Evolutionary conservation across 2,113 vertebrate species (phyloP), one percentile per base, ranked within the genome.

Genomic region (Fukomys damarensis): DNA sequence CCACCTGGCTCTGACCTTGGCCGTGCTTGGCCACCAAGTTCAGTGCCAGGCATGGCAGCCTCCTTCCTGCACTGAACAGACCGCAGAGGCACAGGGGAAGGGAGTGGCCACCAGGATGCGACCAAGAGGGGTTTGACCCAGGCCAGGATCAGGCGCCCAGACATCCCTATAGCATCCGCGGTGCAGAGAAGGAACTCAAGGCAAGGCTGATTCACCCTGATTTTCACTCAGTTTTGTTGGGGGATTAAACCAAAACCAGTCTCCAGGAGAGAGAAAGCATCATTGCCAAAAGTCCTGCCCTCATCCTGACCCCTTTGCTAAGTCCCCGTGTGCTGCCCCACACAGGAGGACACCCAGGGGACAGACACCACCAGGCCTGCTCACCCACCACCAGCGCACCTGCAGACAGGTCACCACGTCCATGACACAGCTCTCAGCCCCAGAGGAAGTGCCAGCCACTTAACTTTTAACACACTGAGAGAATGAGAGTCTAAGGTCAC

Each of bases 291-390:
- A 17, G 20, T 24, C 9, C 54, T 17, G 41, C 19, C 32, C 20
- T n/a, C 30, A 2, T 14, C 66, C 77, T 30, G 76, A 76, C 35
- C 9, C 19, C 32, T 3, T 6, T 4, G 14, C 74, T 56, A 11
- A 41, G 16, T 24, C 35, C 7, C n/a, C 5, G 4, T 19, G 43
- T 19, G 0, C 7, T 19, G 72, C 7, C 72, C 54, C 2, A 2
- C 24, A 32, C 76, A 63, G 66, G 4, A 6, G 5, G 11, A 61
- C 4, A 0, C 46, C 5, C 3, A 35, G 7, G 46, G 2, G 17
- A 68, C 65, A 19, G 8, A 8, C 56, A 7, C 56, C 38, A 9
- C 3, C 10, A 7, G 26, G 49, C 35, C n/a, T 4, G 1, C 7
- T 41, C 19, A 9, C 65, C 35, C 59, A 61, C 13, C 65, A 10